Evolutionary conservation across 1,140 invertebrate species (phyloP).

Genomic region (Drosophila dunni): DNA sequence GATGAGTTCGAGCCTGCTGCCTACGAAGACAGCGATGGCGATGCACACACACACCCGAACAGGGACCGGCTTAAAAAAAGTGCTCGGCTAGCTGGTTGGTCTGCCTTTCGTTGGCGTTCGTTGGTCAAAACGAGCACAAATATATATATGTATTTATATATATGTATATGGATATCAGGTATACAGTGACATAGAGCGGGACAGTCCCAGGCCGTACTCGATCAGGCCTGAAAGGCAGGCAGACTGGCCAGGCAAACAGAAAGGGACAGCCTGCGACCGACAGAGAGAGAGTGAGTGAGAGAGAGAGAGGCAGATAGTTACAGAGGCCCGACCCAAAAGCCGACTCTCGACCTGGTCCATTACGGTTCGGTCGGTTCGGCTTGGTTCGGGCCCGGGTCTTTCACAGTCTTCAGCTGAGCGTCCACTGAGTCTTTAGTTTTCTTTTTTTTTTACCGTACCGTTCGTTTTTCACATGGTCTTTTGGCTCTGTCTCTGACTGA

Average conservation of each 20-base stretch:
- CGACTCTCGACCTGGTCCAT: conserved; percentile 2
- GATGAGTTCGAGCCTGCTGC: conserved; percentile 32
- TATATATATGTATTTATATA: neutral
- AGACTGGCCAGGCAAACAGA: conserved; percentile 14
- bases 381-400: conserved; percentile 7
- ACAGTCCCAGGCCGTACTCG: conserved; percentile 30
- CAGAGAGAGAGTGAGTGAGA: conserved; percentile 6
- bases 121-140: conserved; percentile 25
- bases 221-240: conserved; percentile 25
- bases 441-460: conserved; percentile 50
- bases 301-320: conserved; percentile 7
- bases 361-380: neutral
- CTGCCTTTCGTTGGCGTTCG: conserved; percentile 31
- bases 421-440: conserved; percentile 34
- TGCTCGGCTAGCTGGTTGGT: conserved; percentile 49
- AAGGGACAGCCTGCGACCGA: neutral
- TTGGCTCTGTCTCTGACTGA: conserved; percentile 35
- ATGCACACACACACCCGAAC: conserved; percentile 1
- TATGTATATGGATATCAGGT: neutral
- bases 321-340: conserved; percentile 25
- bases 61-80: conserved; percentile 28
- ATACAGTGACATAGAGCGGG: conserved; percentile 17
- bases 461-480: conserved; percentile 63
- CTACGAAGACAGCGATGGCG: conserved; percentile 42
- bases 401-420: neutral